A percentile compares a stretch with the other conserved stretches of the same genome.
Conservation (phyloP, 2,113 vertebrate genomes). For the Xiphophorus hellerii region DNA sequence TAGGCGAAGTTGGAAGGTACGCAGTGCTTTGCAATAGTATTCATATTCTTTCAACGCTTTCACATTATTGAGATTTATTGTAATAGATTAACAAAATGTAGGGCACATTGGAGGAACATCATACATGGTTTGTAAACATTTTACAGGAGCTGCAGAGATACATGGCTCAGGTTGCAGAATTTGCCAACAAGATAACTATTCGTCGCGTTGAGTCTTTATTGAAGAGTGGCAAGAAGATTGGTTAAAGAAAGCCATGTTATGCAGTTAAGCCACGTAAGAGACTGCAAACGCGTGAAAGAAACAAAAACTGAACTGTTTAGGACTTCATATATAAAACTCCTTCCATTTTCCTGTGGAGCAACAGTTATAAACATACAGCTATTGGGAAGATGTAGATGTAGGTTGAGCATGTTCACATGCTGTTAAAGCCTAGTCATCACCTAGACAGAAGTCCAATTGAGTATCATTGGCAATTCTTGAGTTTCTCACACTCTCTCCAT, state of each 20-base stretch:
- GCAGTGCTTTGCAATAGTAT: too few species aligned
- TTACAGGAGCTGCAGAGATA: background rate
- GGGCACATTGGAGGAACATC: background rate
- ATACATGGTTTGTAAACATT: background rate
- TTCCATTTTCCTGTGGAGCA: background rate
- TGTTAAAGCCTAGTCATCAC: background rate
- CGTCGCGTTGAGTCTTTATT: too few species aligned
- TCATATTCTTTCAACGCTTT: too few species aligned
- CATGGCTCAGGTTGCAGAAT: too few species aligned
- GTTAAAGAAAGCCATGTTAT: background rate
- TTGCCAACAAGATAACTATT: too few species aligned
- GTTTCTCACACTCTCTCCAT: background rate
- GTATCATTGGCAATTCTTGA: background rate
- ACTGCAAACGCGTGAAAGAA: background rate
- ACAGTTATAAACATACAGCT: background rate
- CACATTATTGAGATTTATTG: too few species aligned
- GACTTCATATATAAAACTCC: background rate
- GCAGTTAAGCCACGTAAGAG: background rate
- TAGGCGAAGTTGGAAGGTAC: too few species aligned
- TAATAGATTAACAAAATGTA: too few species aligned
- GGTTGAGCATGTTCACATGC: background rate
- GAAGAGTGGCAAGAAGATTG: too few species aligned
- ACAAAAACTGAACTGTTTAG: background rate
- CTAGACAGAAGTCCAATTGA: background rate
- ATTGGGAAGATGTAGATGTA: background rate